phyloP scores from a whole-genome alignment of 2,113 vertebrate species.

The Cyrtonyx montezumae region DNA sequence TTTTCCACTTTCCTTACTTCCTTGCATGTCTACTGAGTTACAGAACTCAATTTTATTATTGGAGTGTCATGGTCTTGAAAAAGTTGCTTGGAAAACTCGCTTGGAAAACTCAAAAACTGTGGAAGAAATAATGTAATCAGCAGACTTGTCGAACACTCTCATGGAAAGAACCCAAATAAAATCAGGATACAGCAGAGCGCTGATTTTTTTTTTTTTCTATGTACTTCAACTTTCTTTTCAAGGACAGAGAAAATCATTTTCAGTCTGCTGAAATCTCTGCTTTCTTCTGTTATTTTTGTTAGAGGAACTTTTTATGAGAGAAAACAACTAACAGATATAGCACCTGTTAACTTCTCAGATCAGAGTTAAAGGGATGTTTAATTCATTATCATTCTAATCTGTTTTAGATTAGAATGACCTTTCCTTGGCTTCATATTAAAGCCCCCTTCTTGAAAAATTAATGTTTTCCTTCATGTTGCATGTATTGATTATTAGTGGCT shows the following conservation, averaged over 20 bases:
- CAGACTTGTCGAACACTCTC: background rate
- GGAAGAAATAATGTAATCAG: background rate
- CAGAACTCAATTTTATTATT: background rate
- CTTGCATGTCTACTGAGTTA: background rate
- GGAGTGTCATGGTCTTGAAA: background rate
- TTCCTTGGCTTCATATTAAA: slow-evolving; percentile 24
- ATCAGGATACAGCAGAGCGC: background rate
- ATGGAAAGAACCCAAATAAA: background rate
- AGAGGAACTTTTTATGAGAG: background rate
- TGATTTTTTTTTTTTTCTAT: background rate
- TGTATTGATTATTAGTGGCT: slow-evolving; percentile 32
- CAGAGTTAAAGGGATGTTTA: background rate
- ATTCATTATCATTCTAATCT: slow-evolving; percentile 25
- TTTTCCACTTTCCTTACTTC: background rate
- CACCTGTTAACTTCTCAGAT: background rate
- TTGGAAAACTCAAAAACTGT: background rate
- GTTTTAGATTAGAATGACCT: slow-evolving; percentile 13
- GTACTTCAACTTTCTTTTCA: background rate
- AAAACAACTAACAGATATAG: background rate
- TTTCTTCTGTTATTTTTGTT: background rate
- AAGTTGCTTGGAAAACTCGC: background rate
- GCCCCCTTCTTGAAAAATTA: background rate
- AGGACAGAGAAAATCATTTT: background rate
- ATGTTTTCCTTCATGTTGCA: background rate
- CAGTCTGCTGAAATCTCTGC: background rate